Evolutionary conservation across 30 jellyfish, hydroid and myxozoan species (phyloP).

Genomic region (Hydractinia echinata): DNA sequence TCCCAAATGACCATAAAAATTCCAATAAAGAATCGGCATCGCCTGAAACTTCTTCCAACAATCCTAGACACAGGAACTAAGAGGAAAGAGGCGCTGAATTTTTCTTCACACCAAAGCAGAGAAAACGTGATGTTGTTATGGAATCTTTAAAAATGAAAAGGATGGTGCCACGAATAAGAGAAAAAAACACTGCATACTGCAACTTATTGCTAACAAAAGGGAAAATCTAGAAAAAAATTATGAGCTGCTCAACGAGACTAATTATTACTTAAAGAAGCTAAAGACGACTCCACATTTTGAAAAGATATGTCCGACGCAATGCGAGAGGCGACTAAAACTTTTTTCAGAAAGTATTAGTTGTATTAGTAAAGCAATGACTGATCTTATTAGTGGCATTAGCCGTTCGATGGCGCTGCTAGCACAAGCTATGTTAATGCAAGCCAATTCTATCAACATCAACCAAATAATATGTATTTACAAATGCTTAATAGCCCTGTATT

Average conservation of each 20-base stretch:
- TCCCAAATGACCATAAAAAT: background rate
- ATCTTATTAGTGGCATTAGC: background rate
- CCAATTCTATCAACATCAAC: background rate
- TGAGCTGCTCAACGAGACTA: background rate
- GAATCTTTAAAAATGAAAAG: no score
- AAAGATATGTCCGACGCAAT: no score
- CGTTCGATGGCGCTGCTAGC: background rate
- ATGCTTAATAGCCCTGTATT: background rate
- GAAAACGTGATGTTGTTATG: no score
- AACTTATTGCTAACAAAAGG: background rate
- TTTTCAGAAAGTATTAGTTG: no score
- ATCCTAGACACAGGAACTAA: no score
- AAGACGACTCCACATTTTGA: background rate
- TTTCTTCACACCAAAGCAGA: background rate
- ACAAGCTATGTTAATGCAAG: background rate
- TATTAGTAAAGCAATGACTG: no score
- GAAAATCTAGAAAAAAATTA: background rate
- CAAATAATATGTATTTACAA: background rate
- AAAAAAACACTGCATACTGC: background rate
- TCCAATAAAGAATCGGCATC: background rate
- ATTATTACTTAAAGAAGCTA: background rate
- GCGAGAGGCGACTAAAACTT: no score
- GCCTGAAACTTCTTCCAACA: no score
- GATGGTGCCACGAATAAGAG: no score
- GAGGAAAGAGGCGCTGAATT: background rate